These are phyloP conservation scores for Episyrphus balteatus DNA, from an alignment of 1,140 invertebrate genomes.

Conservation along the genomic window DNA sequence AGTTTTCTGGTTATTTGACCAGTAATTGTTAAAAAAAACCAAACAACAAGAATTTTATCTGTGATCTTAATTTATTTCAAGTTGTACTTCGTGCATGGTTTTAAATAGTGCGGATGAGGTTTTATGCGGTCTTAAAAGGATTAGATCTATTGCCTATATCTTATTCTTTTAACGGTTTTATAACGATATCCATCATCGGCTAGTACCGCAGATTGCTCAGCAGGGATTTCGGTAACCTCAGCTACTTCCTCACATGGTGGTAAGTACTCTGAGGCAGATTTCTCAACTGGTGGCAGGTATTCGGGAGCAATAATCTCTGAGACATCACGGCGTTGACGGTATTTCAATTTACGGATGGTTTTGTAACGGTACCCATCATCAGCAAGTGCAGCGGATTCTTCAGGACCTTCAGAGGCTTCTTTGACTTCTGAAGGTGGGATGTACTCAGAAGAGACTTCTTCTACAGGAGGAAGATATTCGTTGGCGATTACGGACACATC, in stretches of 20 bases:
- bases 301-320: slow-evolving; percentile 18
- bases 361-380: slow-evolving; percentile 22
- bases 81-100: no score
- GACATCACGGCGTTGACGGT: slow-evolving; percentile 23
- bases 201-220: no score
- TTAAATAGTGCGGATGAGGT: no score
- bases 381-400: slow-evolving; percentile 11
- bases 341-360: slow-evolving; percentile 21
- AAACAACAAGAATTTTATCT: no score
- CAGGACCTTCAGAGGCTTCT: background rate
- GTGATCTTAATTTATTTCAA: no score
- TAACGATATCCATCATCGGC: no score
- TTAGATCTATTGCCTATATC: no score
- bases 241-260: slow-evolving; percentile 11
- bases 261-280: slow-evolving; percentile 9
- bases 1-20: no score
- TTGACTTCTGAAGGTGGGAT: slow-evolving; percentile 10
- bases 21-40: no score
- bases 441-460: slow-evolving; percentile 5
- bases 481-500: slow-evolving; percentile 14
- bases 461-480: slow-evolving; percentile 12
- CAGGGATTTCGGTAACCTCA: background rate
- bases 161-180: no score
- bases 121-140: no score
- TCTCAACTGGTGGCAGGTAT: slow-evolving; percentile 15